phyloP scores from a whole-genome alignment of 2,797 vertebrate species.

The Eidolon dupreanum region DNA sequence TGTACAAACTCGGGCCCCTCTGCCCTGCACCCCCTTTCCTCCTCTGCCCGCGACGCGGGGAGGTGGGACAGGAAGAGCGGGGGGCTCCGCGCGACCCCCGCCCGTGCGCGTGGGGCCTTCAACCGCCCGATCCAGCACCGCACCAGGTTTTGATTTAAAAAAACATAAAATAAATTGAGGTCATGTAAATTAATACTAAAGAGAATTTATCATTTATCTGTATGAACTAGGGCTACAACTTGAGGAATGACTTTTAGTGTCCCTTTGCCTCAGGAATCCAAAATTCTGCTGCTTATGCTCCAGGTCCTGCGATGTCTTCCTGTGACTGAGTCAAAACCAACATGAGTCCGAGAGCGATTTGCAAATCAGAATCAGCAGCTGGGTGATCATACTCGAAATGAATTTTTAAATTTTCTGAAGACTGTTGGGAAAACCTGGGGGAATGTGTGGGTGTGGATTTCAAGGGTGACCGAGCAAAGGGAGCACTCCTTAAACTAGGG shows the following conservation, averaged over 20 bases:
- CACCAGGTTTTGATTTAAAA: background rate
- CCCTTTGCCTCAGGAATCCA: background rate
- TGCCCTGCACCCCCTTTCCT: too few species aligned
- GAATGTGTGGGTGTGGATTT: background rate
- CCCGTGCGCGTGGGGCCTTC: background rate
- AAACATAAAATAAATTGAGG: background rate
- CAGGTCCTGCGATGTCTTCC: background rate
- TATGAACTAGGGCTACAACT: background rate
- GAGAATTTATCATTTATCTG: background rate
- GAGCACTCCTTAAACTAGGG: background rate
- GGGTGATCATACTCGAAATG: background rate
- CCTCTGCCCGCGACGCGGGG: too few species aligned
- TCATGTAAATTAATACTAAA: background rate
- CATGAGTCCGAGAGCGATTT: background rate
- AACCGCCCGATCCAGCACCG: background rate
- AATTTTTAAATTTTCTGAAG: background rate
- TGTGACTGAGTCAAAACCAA: background rate
- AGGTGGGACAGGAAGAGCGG: background rate
- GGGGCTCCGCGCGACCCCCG: too few species aligned
- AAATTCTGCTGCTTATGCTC: background rate
- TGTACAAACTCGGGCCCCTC: too few species aligned
- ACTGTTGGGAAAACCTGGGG: background rate
- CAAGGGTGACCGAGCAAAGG: background rate
- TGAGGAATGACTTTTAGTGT: background rate
- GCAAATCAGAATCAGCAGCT: background rate